Evolutionary conservation across 2,113 vertebrate genomes (phyloP).

Genomic region (Tapirus terrestris): DNA sequence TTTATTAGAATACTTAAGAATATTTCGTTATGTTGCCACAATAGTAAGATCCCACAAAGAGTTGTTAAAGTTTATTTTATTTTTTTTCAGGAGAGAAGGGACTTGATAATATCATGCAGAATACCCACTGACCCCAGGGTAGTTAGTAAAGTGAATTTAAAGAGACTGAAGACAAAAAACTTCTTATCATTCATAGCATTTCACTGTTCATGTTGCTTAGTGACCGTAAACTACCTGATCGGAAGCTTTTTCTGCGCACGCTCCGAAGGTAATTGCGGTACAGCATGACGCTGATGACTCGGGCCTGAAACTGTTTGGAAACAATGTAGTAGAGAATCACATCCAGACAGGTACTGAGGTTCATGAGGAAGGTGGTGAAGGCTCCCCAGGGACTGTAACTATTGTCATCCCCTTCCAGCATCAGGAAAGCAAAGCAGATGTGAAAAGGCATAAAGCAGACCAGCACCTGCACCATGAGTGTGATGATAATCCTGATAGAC

Average conservation of each 20-base stretch:
- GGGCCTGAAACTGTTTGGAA: constrained; percentile 98
- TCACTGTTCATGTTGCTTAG: constrained; percentile 94
- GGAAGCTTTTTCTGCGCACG: constrained; percentile 93
- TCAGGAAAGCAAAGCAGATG: constrained; percentile 90
- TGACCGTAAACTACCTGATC: constrained; percentile 92
- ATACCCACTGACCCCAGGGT: neutral
- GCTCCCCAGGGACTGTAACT: constrained; percentile 91
- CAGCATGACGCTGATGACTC: constrained; percentile 97
- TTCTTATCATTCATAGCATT: constrained; percentile 88
- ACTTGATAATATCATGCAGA: neutral
- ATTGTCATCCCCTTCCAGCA: constrained; percentile 81
- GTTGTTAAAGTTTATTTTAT: neutral
- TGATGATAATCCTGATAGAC: constrained; percentile 96
- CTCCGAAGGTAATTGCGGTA: constrained; percentile 97
- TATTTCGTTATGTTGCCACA: constrained; percentile 26
- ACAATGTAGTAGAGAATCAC: constrained; percentile 98
- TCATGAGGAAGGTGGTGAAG: constrained; percentile 97
- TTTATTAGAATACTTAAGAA: constrained; percentile 5
- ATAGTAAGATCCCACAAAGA: neutral
- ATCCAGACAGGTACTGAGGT: constrained; percentile 95
- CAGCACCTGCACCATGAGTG: constrained; percentile 93
- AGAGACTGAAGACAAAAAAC: neutral
- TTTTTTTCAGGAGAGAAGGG: neutral
- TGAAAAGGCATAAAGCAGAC: constrained; percentile 97
- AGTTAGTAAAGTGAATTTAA: neutral